Percentiles rank a stretch among this genome's conserved stretches.
These are phyloP conservation scores for Danio kyathit DNA, from an alignment of 2,797 vertebrate genomes.

Conservation along the genomic window DNA sequence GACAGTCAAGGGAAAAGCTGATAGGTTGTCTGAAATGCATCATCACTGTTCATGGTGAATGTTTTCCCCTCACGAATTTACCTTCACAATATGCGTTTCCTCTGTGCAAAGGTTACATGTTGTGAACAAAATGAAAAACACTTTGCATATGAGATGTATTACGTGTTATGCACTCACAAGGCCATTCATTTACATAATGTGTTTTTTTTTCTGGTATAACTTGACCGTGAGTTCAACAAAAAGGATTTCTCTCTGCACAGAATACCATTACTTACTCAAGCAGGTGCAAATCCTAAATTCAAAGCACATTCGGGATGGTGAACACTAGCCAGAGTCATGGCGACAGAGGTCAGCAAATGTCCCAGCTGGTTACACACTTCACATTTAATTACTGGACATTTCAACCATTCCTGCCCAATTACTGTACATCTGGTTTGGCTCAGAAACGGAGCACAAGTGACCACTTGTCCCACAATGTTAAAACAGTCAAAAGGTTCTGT, in stretches of 20 bases:
- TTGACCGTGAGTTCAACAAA: conserved; percentile 4
- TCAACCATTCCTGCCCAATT: conserved; percentile 58
- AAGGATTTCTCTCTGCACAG: conserved; percentile 11
- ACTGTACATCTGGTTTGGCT: conserved; percentile 62
- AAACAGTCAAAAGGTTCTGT: conserved; percentile 48
- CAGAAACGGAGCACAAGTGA: conserved; percentile 42
- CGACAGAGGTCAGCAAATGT: conserved; percentile 66
- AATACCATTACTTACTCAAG: conserved; percentile 30
- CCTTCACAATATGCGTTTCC: background rate
- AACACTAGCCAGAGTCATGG: conserved; percentile 54
- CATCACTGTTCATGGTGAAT: background rate
- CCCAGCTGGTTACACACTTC: conserved; percentile 63
- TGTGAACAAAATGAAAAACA: background rate
- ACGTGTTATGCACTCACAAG: background rate
- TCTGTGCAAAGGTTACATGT: background rate
- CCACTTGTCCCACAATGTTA: conserved; percentile 42
- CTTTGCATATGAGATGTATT: background rate
- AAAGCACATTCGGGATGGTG: conserved; percentile 44
- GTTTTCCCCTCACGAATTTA: background rate
- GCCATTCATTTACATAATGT: background rate
- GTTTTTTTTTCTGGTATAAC: background rate
- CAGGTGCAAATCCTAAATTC: conserved; percentile 52
- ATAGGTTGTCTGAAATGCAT: conserved; percentile 8
- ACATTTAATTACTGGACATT: conserved; percentile 63
- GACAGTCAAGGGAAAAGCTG: conserved; percentile 4